These are phyloP conservation scores for Falco biarmicus DNA, from an alignment of 2,797 vertebrate species.

Conservation along the genomic window DNA sequence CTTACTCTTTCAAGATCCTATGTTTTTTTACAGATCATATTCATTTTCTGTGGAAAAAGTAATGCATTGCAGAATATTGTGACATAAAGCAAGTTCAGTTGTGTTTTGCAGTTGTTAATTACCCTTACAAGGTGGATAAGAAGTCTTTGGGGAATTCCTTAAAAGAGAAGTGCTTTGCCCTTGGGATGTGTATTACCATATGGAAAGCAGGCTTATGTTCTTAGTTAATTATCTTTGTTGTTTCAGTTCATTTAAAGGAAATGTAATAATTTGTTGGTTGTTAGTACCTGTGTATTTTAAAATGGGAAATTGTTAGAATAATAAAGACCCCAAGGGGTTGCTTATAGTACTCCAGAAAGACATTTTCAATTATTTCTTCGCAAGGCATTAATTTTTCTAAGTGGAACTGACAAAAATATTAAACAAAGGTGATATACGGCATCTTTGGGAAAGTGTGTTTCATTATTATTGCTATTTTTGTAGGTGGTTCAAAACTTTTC, in stretches of 20 bases:
- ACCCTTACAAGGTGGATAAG: slow-evolving; percentile 54
- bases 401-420: slow-evolving; percentile 63
- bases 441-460: slow-evolving; percentile 8
- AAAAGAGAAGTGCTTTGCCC: slow-evolving; percentile 65
- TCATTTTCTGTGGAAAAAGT: slow-evolving; percentile 25
- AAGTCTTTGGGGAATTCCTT: slow-evolving; percentile 56
- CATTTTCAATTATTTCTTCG: slow-evolving; percentile 52
- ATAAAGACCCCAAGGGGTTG: slow-evolving; percentile 58
- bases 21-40: neutral
- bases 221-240: slow-evolving; percentile 76
- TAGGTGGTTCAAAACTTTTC: neutral
- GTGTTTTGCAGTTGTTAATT: slow-evolving; percentile 64
- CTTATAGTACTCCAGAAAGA: slow-evolving; percentile 49
- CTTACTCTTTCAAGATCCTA: neutral
- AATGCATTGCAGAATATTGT: slow-evolving; percentile 26
- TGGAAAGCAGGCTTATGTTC: slow-evolving; percentile 66
- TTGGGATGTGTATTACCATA: slow-evolving; percentile 59
- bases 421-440: slow-evolving; percentile 45
- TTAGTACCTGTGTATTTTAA: slow-evolving; percentile 72
- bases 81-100: slow-evolving; percentile 42
- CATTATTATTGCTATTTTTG: neutral
- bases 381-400: slow-evolving; percentile 60
- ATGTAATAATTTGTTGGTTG: slow-evolving; percentile 72
- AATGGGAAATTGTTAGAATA: slow-evolving; percentile 68
- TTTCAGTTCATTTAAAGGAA: slow-evolving; percentile 73